Base-by-base conservation (phyloP, 2,113 vertebrate genomes). In the Bostrychus sinensis region DNA sequence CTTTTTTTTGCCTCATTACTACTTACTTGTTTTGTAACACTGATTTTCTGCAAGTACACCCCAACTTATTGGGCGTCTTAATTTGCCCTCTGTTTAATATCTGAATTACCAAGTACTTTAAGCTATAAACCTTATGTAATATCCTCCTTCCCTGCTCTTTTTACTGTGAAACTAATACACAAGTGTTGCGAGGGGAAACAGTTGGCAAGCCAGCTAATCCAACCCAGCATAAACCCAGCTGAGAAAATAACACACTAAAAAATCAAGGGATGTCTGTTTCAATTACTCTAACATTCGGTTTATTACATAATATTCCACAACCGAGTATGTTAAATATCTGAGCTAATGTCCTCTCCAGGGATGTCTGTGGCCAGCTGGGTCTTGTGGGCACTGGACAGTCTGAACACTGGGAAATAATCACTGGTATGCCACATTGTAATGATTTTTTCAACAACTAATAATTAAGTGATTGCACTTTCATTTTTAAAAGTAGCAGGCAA, bases 181-280 rank as follows among this genome's bases (percentile, higher is more conserved):
- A 88, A 88, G 86, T 67, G 7, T 61, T 74, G 63, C 67, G 48
- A 64, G 72, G 67, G 81, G 66, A 78, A 89, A 76, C 84, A 89
- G 84, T 87, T 91, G 88, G 88, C 80, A 76, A 70, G 61, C 66
- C 56, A 83, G 71, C 86, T 89, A 88, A 91, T 91, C 89, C 84
- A 84, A 66, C 66, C 76, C 30, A 75, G 77, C 56, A 72, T 71
- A 66, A 75, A 75, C 70, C 53, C 28, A 74, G 68, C 78, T 62
- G 66, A 77, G 70, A 68, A 67, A 26, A 61, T 54, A 68, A 62
- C 66, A 13, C 45, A 19, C 38, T 56, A 56, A 54, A 62, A 86
- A 80, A 75, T 73, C 70, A 86, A 77, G 80, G 65, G 64, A 88
- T 73, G 88, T 89, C 84, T 82, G 82, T 84, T 88, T 85, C 67